phyloP scores from a whole-genome alignment of 2,888 invertebrate genomes.

The Ditula angustiorana region DNA sequence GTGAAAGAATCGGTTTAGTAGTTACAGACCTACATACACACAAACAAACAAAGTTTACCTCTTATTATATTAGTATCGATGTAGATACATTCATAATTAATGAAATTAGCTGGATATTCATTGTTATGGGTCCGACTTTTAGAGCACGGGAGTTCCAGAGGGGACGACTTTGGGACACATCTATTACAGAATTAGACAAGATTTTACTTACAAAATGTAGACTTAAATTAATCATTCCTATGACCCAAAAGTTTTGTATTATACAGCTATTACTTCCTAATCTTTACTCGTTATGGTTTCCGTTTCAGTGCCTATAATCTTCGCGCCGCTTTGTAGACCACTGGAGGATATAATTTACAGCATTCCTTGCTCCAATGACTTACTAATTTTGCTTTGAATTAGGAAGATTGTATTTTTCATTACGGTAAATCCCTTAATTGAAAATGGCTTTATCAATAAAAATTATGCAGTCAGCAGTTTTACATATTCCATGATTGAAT shows the following conservation, averaged over 20 bases:
- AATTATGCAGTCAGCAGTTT: no score
- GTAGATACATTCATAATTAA: no score
- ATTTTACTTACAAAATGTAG: neutral
- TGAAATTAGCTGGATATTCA: no score
- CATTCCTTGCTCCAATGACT: slow-evolving; percentile 19
- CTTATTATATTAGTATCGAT: no score
- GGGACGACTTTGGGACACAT: neutral
- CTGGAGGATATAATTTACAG: slow-evolving; percentile 29
- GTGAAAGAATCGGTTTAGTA: no score
- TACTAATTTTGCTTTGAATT: neutral
- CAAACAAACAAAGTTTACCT: no score
- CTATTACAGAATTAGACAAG: neutral
- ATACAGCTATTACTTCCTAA: slow-evolving; percentile 18
- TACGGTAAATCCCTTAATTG: neutral
- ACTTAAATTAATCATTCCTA: no score
- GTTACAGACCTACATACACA: no score
- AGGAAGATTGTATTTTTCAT: slow-evolving; percentile 16
- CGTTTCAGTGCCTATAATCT: slow-evolving; percentile 22
- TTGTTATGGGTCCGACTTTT: no score
- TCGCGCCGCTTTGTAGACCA: slow-evolving; percentile 17
- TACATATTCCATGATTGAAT: no score
- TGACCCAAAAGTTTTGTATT: neutral
- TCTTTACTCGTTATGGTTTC: slow-evolving; percentile 15
- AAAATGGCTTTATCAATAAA: no score
- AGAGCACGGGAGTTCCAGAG: neutral